A percentile compares a stretch with the other conserved stretches of the same genome.
These are phyloP conservation scores for Parotocinclus haroldoi DNA, from an alignment of 2,797 vertebrate genomes.

Conservation along the genomic window DNA sequence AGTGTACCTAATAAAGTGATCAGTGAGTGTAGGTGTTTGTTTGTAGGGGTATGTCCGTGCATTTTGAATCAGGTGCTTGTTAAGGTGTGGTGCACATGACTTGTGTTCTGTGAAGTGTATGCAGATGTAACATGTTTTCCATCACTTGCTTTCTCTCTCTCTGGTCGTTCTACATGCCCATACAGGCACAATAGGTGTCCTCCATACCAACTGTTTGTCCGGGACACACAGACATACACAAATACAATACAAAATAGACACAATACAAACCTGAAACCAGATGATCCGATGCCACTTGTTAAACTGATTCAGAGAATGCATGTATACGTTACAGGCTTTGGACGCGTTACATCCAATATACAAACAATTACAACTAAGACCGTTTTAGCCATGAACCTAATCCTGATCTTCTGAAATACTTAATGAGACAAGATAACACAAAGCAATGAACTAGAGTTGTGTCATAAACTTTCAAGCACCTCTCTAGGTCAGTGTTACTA, in stretches of 20 bases:
- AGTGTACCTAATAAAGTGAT: no score
- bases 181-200: constrained; percentile 54
- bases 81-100: constrained; percentile 30
- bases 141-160: constrained; percentile 16
- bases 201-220: constrained; percentile 21
- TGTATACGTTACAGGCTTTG: no score
- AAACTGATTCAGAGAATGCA: no score
- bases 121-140: constrained; percentile 28
- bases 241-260: constrained; percentile 1
- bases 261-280: constrained; percentile 1
- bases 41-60: no score
- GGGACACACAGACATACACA: constrained; percentile 18
- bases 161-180: constrained; percentile 37
- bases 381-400: no score
- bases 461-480: no score
- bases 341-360: no score
- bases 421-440: no score
- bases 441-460: no score
- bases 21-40: background rate
- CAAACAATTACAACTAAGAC: no score
- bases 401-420: no score
- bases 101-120: constrained; percentile 35
- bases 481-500: constrained; percentile 54
- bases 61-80: background rate
- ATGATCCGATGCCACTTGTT: background rate